Evolutionary conservation across 2,888 invertebrate species (phyloP), one percentile per base, ranked within the genome.

Genomic region (Diplolepis rosae): DNA sequence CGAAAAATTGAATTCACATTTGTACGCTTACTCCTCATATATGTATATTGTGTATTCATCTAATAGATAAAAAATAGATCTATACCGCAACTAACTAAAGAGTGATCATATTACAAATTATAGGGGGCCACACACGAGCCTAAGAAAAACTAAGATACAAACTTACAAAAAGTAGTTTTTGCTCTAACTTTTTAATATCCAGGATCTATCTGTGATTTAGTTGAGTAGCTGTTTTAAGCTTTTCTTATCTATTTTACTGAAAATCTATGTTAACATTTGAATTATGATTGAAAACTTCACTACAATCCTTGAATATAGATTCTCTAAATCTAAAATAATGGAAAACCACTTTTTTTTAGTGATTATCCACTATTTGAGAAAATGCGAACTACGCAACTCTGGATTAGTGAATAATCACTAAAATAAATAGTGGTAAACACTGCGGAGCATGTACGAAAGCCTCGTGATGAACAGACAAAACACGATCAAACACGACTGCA

Each of bases 71-170:
- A n/a, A 56, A 54, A 32, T 50, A 50, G 24, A 50, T 61, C 35
- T 39, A 39, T 56, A 56, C 30, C 35, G 56, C 56, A 56, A 56
- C 24, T 69, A 50, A 66, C 56, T 67, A 71, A 70, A 35, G 32
- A 75, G 78, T 79, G 79, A 83, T 82, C 80, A 82, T 80, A 83
- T 83, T 76, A 82, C 76, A 80, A 82, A 82, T 75, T 80, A 84
- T 82, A 83, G 84, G 84, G 85, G 84, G 85, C 83, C 84, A 84
- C 84, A 81, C 86, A 86, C 84, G 78, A 86, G 87, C 87, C 88
- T 88, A 88, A 88, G 79, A 76, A 84, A 88, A 88, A 87, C 88
- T 88, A 88, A 88, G 80, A 85, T 88, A 85, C 87, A 87, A 85
- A 87, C 83, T 84, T 85, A 84, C 83, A 79, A 77, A 80, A n/a